Evolutionary conservation across 2,888 invertebrate species (phyloP).

Genomic region (Mycalesis mineus): DNA sequence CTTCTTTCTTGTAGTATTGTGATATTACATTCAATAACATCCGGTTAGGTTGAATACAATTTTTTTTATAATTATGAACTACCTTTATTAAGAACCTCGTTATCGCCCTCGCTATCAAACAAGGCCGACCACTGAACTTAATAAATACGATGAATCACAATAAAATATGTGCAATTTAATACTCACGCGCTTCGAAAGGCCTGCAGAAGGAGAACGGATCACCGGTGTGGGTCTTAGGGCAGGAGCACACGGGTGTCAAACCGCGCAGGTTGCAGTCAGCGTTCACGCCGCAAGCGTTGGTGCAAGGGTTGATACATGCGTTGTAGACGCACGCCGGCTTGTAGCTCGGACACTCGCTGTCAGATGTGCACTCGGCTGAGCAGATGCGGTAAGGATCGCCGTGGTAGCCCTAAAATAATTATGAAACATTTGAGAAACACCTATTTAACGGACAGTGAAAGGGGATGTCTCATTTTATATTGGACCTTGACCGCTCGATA

Average conservation of each 20-base stretch:
- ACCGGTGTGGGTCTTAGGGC: constrained; percentile 91
- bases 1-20: too few species aligned
- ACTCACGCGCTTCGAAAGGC: constrained; percentile 86
- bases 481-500: too few species aligned
- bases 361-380: constrained; percentile 87
- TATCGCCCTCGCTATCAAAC: not conserved
- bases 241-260: constrained; percentile 90
- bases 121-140: not conserved
- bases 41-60: too few species aligned
- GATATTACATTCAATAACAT: too few species aligned
- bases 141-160: not conserved
- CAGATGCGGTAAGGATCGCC: constrained; percentile 88
- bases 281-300: constrained; percentile 86
- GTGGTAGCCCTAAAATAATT: constrained; percentile 80
- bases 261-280: constrained; percentile 89
- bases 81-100: too few species aligned
- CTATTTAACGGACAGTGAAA: too few species aligned
- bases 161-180: constrained; percentile 9
- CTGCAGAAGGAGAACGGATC: constrained; percentile 90
- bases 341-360: constrained; percentile 86
- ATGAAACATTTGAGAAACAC: too few species aligned
- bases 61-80: too few species aligned
- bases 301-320: constrained; percentile 90
- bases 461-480: too few species aligned
- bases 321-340: constrained; percentile 89